phyloP scores from a whole-genome alignment of 2,888 invertebrate genomes.

The Xanthia togata region DNA sequence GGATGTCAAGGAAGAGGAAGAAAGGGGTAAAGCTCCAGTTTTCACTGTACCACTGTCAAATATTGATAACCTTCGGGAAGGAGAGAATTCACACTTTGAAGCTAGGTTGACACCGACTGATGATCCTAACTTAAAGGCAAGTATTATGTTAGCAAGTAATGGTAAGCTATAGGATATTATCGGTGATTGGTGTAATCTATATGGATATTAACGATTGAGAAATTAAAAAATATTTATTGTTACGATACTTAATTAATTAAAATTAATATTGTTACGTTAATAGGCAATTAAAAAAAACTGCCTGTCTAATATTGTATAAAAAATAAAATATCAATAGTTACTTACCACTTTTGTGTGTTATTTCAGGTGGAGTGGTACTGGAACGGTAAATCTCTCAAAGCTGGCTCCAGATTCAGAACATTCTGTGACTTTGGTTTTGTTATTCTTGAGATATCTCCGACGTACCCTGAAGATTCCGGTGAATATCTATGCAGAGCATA shows the following conservation, averaged over 20 bases:
- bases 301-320: neutral
- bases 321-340: neutral
- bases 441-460: conserved; percentile 98
- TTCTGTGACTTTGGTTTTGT: conserved; percentile 99
- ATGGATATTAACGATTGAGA: neutral
- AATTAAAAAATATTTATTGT: neutral
- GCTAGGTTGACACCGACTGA: conserved; percentile 97
- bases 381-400: conserved; percentile 96
- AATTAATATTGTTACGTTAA: no score
- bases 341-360: conserved; percentile 8
- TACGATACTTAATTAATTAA: no score
- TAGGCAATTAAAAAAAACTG: neutral
- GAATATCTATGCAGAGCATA: conserved; percentile 97
- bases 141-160: conserved; percentile 7
- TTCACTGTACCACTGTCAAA: conserved; percentile 97
- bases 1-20: conserved; percentile 93
- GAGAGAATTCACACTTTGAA: conserved; percentile 97
- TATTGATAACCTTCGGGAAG: conserved; percentile 96
- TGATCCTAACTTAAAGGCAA: conserved; percentile 95
- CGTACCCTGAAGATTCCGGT: conserved; percentile 98
- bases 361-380: conserved; percentile 97
- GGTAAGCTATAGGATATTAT: neutral
- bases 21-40: conserved; percentile 96
- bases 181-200: neutral
- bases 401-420: conserved; percentile 98